phyloP scores from a whole-genome alignment of 2,797 vertebrate species.

The Rhinella marina region DNA sequence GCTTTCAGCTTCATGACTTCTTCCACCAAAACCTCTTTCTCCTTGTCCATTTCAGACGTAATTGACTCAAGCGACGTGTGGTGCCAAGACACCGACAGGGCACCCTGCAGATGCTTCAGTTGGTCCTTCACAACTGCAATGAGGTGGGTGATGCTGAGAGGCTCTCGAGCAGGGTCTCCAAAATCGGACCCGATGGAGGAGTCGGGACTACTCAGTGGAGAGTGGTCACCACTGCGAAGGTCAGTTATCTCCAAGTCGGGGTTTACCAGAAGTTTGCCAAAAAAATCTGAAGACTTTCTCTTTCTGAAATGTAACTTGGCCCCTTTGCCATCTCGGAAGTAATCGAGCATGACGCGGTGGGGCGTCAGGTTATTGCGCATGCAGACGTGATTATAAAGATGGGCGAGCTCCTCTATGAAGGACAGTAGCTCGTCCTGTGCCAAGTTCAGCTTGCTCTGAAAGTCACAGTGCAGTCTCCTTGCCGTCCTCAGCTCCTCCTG shows the following conservation, averaged over 20 bases:
- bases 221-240: conserved; percentile 70
- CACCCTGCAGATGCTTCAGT: conserved; percentile 85
- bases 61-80: conserved; percentile 76
- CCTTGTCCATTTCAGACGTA: conserved; percentile 77
- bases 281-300: conserved; percentile 74
- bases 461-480: conserved; percentile 78
- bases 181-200: conserved; percentile 71
- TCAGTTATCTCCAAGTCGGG: conserved; percentile 71
- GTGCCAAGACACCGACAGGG: conserved; percentile 80
- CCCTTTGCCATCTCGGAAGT: conserved; percentile 76
- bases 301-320: conserved; percentile 70
- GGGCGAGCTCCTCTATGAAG: conserved; percentile 85
- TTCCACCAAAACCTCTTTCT: conserved; percentile 81
- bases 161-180: conserved; percentile 78
- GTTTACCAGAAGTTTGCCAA: conserved; percentile 72
- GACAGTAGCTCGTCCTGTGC: conserved; percentile 85
- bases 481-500: conserved; percentile 82
- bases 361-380: conserved; percentile 84
- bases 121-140: conserved; percentile 83
- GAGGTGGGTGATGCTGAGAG: conserved; percentile 80
- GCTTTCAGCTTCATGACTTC: conserved; percentile 87
- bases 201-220: conserved; percentile 72
- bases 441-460: conserved; percentile 79
- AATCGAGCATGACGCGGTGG: conserved; percentile 83
- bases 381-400: conserved; percentile 86